Percentiles rank a stretch among this genome's conserved stretches.
phyloP scores from a whole-genome alignment of 2,113 vertebrate species.

The Pelodiscus sinensis region DNA sequence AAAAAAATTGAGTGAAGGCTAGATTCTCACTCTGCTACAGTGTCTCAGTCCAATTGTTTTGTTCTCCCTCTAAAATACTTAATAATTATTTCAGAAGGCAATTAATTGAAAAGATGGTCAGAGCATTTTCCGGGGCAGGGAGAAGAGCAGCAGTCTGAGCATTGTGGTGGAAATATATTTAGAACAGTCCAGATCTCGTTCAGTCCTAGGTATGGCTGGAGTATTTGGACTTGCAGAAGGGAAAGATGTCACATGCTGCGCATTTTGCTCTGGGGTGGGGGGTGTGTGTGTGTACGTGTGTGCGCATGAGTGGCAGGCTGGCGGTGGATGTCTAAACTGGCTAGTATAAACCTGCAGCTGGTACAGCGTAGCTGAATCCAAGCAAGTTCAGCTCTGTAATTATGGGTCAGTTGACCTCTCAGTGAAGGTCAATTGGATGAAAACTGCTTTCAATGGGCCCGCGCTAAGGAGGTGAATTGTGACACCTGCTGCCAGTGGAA shows the following conservation, averaged over 20 bases:
- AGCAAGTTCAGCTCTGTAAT: slow-evolving; percentile 31
- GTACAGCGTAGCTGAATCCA: background rate
- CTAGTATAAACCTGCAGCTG: background rate
- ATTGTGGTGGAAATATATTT: background rate
- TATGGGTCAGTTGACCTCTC: slow-evolving; percentile 23
- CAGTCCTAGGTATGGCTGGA: background rate
- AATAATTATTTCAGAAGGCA: no score
- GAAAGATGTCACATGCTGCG: background rate
- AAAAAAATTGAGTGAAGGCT: background rate
- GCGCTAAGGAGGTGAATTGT: slow-evolving; percentile 34
- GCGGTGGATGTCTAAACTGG: background rate
- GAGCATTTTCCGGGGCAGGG: no score
- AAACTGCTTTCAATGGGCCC: slow-evolving; percentile 32
- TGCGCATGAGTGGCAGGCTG: background rate
- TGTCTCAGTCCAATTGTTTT: background rate
- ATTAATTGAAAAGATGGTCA: no score
- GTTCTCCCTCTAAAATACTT: accelerated
- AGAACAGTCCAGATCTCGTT: background rate
- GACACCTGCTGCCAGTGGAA: slow-evolving; percentile 40
- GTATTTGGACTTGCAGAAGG: background rate
- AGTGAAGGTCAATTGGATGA: slow-evolving; percentile 37
- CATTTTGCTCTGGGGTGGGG: background rate
- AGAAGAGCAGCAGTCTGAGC: background rate
- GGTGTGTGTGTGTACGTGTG: no score
- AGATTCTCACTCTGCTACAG: background rate